A percentile compares a stretch with the other conserved stretches of the same genome.
Conservation (phyloP, 2,888 invertebrate species). For the Thumatha senex region DNA sequence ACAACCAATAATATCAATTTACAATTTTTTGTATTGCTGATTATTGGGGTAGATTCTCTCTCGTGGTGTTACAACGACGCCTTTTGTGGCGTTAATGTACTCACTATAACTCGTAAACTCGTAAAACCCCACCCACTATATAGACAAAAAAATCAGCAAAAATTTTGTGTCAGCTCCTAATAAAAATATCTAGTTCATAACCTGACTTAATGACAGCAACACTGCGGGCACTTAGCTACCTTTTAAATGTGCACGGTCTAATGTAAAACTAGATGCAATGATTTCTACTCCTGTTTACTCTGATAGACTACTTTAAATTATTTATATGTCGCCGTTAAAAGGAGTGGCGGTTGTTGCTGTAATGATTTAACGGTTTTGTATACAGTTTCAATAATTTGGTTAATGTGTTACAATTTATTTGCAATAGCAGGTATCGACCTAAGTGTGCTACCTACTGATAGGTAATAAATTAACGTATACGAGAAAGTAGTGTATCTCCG, state of each 20-base stretch:
- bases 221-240: too few species aligned
- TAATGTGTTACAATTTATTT: slow-evolving; percentile 7
- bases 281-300: neutral
- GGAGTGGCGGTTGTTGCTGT: slow-evolving; percentile 8
- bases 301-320: slow-evolving; percentile 21
- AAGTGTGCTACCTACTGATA: neutral
- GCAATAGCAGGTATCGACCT: neutral
- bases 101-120: too few species aligned
- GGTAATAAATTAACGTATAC: neutral
- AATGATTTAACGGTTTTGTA: slow-evolving; percentile 2
- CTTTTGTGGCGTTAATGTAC: too few species aligned
- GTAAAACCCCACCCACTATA: too few species aligned
- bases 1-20: too few species aligned
- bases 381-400: slow-evolving; percentile 5
- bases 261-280: neutral
- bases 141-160: too few species aligned
- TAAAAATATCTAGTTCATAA: neutral
- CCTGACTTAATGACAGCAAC: too few species aligned
- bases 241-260: too few species aligned
- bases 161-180: neutral
- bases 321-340: slow-evolving; percentile 2
- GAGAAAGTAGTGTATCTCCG: neutral
- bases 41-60: too few species aligned
- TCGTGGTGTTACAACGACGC: too few species aligned
- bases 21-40: too few species aligned